These are phyloP conservation scores for Philaenus spumarius DNA, from an alignment of 1,140 invertebrate species.

Conservation along the genomic window DNA sequence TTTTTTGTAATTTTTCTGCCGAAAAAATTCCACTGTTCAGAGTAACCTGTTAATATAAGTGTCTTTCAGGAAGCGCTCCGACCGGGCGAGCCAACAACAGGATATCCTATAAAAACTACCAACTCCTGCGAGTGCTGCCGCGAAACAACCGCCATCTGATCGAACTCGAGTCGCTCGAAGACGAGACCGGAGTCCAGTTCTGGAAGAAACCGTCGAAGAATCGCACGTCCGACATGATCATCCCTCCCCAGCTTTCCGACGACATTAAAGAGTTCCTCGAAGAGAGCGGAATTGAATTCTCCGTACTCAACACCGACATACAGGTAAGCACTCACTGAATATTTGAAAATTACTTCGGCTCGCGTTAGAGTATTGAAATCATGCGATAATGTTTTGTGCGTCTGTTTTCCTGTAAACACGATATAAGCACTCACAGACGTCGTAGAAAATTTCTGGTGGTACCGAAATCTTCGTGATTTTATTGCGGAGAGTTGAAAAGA, in stretches of 20 bases:
- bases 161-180: slow-evolving; percentile 34
- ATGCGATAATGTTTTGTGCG: too few relatives aligned
- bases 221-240: slow-evolving; percentile 59
- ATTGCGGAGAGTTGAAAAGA: too few relatives aligned
- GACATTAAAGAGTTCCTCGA: slow-evolving; percentile 57
- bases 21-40: too few relatives aligned
- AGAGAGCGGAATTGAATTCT: slow-evolving; percentile 53
- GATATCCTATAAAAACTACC: slow-evolving; percentile 22
- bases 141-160: slow-evolving; percentile 15
- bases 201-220: slow-evolving; percentile 48
- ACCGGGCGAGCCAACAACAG: neutral
- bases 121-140: slow-evolving; percentile 22
- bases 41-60: too few relatives aligned
- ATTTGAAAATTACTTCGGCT: too few relatives aligned
- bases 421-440: too few relatives aligned
- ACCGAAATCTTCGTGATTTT: too few relatives aligned
- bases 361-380: too few relatives aligned
- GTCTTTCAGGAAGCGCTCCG: neutral
- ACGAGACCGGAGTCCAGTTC: slow-evolving; percentile 45
- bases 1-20: too few relatives aligned
- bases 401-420: too few relatives aligned
- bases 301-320: slow-evolving; percentile 64
- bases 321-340: too few relatives aligned
- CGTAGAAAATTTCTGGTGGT: too few relatives aligned
- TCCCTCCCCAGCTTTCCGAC: slow-evolving; percentile 53